Evolutionary conservation across 35 echinoderm and acorn worm genomes (phyloP).

Genomic region (Heliocidaris tuberculata): DNA sequence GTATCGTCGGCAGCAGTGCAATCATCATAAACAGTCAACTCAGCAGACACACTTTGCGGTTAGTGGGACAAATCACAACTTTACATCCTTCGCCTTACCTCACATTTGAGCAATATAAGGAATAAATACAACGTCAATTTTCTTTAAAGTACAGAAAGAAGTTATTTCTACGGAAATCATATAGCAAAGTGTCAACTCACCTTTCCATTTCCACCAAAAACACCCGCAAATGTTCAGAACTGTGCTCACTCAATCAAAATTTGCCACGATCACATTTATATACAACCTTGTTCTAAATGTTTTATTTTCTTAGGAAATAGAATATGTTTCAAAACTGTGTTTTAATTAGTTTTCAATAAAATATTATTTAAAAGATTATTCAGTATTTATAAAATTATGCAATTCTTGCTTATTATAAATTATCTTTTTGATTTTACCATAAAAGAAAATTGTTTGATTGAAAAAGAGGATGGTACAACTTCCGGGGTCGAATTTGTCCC

Average conservation of each 20-base stretch:
- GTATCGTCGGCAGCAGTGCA: too few relatives aligned
- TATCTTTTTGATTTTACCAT: neutral
- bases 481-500: neutral
- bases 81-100: neutral
- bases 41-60: neutral
- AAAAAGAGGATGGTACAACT: slow-evolving; percentile 35
- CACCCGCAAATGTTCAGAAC: neutral
- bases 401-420: neutral
- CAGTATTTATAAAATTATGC: neutral
- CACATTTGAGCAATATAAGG: neutral
- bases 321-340: neutral
- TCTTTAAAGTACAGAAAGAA: neutral
- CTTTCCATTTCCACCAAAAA: neutral
- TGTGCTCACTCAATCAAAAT: slow-evolving; percentile 26
- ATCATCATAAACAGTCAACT: too few relatives aligned
- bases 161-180: neutral
- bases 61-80: neutral
- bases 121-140: neutral
- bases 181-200: neutral
- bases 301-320: neutral
- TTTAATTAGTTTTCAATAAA: neutral
- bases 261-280: slow-evolving; percentile 30
- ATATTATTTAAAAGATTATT: neutral
- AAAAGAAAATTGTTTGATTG: neutral
- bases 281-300: neutral